These are phyloP conservation scores for Bombus huntii DNA, from an alignment of 1,140 invertebrate genomes.

Conservation along the genomic window DNA sequence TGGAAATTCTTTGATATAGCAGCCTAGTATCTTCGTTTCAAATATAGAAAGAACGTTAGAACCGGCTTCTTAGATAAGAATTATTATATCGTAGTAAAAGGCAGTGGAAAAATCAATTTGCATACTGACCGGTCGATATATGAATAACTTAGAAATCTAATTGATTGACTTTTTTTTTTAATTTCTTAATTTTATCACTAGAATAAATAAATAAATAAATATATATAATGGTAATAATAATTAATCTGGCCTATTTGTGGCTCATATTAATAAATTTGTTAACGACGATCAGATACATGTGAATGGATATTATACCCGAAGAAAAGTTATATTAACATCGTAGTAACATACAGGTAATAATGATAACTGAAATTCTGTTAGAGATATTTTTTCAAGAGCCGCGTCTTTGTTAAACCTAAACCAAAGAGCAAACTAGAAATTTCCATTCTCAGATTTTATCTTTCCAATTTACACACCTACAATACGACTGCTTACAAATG, in stretches of 20 bases:
- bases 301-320: too few species aligned
- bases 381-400: too few species aligned
- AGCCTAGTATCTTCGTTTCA: background rate
- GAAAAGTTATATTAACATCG: too few species aligned
- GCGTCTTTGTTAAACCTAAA: background rate
- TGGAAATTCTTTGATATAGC: background rate
- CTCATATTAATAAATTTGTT: too few species aligned
- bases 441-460: background rate
- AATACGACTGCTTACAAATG: background rate
- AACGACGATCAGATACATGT: too few species aligned
- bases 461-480: background rate
- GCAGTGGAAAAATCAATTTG: background rate
- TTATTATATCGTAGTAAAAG: background rate
- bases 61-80: background rate
- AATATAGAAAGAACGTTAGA: background rate
- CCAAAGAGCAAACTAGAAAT: background rate
- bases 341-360: too few species aligned
- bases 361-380: background rate
- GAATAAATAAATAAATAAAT: too few species aligned
- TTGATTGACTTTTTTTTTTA: background rate
- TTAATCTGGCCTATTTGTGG: too few species aligned
- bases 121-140: background rate
- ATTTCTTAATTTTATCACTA: background rate
- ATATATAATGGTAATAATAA: too few species aligned
- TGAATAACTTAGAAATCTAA: too few species aligned